Evolutionary conservation across 2,888 invertebrate genomes (phyloP), one percentile per base, ranked within the genome.

Genomic region (Oxycera nigricornis): DNA sequence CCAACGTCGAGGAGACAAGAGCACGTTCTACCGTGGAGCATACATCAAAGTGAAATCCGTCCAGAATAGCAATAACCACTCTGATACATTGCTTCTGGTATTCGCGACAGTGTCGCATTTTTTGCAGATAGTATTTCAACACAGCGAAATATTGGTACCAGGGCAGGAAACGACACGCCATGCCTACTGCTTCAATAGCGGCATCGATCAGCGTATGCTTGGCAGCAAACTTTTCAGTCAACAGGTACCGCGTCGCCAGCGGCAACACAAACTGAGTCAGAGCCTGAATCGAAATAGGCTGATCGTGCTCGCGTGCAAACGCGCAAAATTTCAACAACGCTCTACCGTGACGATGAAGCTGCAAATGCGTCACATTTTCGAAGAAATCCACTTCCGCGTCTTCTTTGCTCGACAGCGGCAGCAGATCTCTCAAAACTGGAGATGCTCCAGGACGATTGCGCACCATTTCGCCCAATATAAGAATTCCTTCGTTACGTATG

Each of bases 381-480:
- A 97, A 98, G 88, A 98, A 97, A 84, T 98, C 97, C 0, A 93
- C 91, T 83, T 98, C 97, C 7, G 88, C 83, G 82, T 98, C 96
- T 61, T 84, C 86, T 82, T 90, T 88, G 80, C 92, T 91, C 0
- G 90, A 87, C 35, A 94, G 85, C 39, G 87, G 85, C n/a, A 89
- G 87, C 73, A 94, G 85, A 85, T 95, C 94, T 20, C 88, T 86
- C 1, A 95, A 84, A 0, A 94, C 89, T 1, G 90, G 89, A 83
- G 94, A 92, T 0, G 89, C 86, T 0, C 89, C 88, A 0, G 91
- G 86, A 81, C 93, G 93, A 82, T 93, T 91, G 78, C 92, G 88
- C 0, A 91, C 89, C 82, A 97, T 86, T 79, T 91, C 90, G 0
- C 94, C 93, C 17, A 98, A 86, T 59, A 97, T 84, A 0, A 89